A percentile compares a stretch with the other conserved stretches of the same genome.
These are phyloP conservation scores for Cheilosia variabilis DNA, from an alignment of 2,888 invertebrate genomes.

Conservation along the genomic window DNA sequence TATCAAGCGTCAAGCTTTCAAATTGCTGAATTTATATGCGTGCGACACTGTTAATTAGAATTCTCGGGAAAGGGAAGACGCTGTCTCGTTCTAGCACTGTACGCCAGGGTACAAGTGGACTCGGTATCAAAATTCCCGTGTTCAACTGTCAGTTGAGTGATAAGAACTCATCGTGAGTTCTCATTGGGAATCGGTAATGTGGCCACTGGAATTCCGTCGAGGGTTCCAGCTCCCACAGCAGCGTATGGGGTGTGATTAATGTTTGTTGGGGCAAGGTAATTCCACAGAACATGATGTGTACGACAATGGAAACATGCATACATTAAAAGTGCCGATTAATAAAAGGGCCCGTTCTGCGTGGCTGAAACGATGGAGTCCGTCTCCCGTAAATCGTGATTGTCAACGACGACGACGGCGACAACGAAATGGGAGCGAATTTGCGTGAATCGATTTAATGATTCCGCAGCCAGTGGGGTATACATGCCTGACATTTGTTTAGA, in stretches of 20 bases:
- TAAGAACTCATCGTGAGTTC: constrained; percentile 67
- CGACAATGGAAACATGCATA: constrained; percentile 56
- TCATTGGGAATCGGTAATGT: constrained; percentile 67
- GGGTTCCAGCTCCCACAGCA: not conserved
- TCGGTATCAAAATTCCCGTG: constrained; percentile 69
- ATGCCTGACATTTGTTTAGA: constrained; percentile 50
- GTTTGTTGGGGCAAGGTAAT: constrained; percentile 61
- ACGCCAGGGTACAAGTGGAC: constrained; percentile 10
- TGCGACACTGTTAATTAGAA: constrained; percentile 58
- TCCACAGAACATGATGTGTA: constrained; percentile 67
- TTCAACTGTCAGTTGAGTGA: constrained; percentile 70
- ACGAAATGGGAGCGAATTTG: constrained; percentile 61
- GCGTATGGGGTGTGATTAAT: constrained; percentile 67
- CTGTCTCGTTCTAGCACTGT: not conserved
- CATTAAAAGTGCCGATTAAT: constrained; percentile 52
- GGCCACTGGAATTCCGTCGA: constrained; percentile 63
- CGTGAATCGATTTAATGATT: constrained; percentile 73
- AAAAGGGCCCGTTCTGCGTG: constrained; percentile 52
- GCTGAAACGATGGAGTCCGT: constrained; percentile 51
- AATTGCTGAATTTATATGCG: constrained; percentile 62
- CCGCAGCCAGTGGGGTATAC: constrained; percentile 35
- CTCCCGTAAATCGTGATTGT: constrained; percentile 60
- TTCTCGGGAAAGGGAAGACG: constrained; percentile 53
- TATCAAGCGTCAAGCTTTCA: constrained; percentile 69
- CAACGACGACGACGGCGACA: constrained; percentile 18